Conservation (phyloP, 2,113 vertebrate genomes). For the Phrynosoma blainvillii region DNA sequence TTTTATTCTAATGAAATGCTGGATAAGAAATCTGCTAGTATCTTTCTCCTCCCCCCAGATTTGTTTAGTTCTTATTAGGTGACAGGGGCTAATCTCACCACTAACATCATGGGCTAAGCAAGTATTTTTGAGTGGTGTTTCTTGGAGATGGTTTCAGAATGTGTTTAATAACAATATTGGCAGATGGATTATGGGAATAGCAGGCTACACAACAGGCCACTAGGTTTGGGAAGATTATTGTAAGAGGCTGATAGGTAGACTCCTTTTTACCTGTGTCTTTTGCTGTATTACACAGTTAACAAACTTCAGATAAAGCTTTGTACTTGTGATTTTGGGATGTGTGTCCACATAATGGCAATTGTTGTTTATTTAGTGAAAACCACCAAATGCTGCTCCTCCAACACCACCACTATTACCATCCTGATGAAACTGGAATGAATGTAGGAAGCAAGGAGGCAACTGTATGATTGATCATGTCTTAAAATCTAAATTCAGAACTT, state of each 20-base stretch:
- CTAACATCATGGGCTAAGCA: background rate
- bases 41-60: background rate
- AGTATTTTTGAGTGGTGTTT: background rate
- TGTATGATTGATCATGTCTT: background rate
- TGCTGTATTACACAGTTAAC: background rate
- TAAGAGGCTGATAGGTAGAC: no score
- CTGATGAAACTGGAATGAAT: background rate
- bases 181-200: background rate
- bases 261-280: background rate
- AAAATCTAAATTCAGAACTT: background rate
- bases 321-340: background rate
- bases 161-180: background rate
- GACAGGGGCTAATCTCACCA: background rate
- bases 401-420: background rate
- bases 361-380: background rate
- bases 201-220: no score
- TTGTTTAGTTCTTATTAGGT: background rate
- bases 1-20: background rate
- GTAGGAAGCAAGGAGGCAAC: background rate
- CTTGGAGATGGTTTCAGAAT: background rate
- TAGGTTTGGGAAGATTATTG: no score
- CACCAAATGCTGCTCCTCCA: background rate
- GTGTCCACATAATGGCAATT: background rate
- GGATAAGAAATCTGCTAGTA: background rate
- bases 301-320: background rate